Conservation (phyloP, 2,113 vertebrate genomes). For the Peromyscus polionotus region DNA sequence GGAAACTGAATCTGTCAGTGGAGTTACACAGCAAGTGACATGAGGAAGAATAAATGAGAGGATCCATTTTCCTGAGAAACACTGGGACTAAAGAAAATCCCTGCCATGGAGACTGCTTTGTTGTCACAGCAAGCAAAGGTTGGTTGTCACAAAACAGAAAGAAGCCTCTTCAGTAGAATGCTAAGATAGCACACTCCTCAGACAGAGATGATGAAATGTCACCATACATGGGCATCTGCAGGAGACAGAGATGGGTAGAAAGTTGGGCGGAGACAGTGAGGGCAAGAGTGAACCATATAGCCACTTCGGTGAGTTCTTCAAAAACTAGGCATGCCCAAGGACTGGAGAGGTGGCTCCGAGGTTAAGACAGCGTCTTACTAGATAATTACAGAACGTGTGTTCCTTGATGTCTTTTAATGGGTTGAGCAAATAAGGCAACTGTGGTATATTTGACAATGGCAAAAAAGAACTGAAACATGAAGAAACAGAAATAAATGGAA, state of each 20-base stretch:
- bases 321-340: background rate
- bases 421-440: background rate
- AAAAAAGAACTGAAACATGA: background rate
- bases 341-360: background rate
- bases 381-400: background rate
- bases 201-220: background rate
- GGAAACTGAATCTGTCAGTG: background rate
- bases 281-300: background rate
- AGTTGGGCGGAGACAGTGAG: no score
- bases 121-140: background rate
- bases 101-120: background rate
- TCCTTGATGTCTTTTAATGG: background rate
- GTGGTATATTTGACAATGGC: background rate
- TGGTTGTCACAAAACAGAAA: background rate
- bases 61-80: background rate
- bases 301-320: background rate
- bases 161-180: background rate
- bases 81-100: background rate
- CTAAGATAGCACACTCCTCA: background rate
- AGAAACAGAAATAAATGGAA: background rate
- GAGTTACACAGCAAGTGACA: background rate
- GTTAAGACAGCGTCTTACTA: no score
- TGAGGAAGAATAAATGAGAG: background rate
- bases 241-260: background rate
- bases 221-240: background rate